Evolutionary conservation across 2,888 invertebrate genomes (phyloP), one percentile per base, ranked within the genome.

Genomic region (Heteromyza rotundicornis): DNA sequence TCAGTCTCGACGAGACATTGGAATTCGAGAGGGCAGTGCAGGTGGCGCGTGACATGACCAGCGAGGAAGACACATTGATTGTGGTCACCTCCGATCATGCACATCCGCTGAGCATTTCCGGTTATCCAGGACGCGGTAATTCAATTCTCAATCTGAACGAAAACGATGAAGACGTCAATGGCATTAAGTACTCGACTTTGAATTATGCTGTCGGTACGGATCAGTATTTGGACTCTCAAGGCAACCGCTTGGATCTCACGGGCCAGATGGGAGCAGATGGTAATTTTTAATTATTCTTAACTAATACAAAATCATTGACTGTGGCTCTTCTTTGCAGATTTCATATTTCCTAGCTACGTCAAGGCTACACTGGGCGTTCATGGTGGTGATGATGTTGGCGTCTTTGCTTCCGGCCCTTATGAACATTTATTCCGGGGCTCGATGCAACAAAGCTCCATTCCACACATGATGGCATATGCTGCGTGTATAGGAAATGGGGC

Each of bases 1-100:
- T 71, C 5, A 74, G 78, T 1, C 49, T 78, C 14, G 74, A 78
- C 36, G 78, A 78, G 59, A 75, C 79, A 0, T 85, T 90, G 0
- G 91, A 92, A 73, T 87, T 94, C 56, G 88, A 90, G 19, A 86
- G 88, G 63, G 90, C 94, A 1, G 86, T 92, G 7, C 80, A 87
- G 71, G 82, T 83, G 47, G 90, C 92, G 0, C 65, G 87, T 49
- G 77, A 85, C 50, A 79, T 89, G 80, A 88, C 90, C 0, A 82
- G 85, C 64, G 76, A 79, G 0, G 83, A 87, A 0, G 90, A 94
- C 17, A 94, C 94, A 0, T 83, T 95, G 19, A 86, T 94, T 5
- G 86, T 94, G 0, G 92, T 92, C 7, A 91, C 91, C 0, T 86
- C 92, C 0, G 92, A 92, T 80, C 92, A 93, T 74, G 88, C 91